A percentile compares a stretch with the other conserved stretches of the same genome.
phyloP scores from a whole-genome alignment of 1,140 invertebrate genomes.

The Drosophila bocqueti region DNA sequence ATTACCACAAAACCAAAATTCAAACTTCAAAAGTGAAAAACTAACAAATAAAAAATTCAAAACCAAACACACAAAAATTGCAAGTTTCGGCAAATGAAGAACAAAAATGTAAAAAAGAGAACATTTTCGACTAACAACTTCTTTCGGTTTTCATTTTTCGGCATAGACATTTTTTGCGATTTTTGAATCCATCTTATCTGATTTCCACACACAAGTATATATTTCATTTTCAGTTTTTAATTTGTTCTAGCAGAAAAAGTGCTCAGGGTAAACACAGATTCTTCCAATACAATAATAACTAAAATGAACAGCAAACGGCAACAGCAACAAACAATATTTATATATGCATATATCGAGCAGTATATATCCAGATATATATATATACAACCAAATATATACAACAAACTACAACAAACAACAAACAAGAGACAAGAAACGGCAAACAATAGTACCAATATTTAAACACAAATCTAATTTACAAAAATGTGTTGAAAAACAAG shows the following conservation, averaged over 20 bases:
- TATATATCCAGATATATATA: slow-evolving; percentile 53
- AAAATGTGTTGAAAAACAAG: slow-evolving; percentile 42
- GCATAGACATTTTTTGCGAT: slow-evolving; percentile 48
- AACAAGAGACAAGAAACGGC: slow-evolving; percentile 2
- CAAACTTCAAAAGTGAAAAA: slow-evolving; percentile 52
- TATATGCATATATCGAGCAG: slow-evolving; percentile 62
- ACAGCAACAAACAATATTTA: slow-evolving; percentile 67
- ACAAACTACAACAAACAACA: slow-evolving; percentile 53
- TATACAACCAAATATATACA: slow-evolving; percentile 57
- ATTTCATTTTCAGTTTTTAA: slow-evolving; percentile 47
- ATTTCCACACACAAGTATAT: neutral
- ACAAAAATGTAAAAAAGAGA: slow-evolving; percentile 11
- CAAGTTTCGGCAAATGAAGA: slow-evolving; percentile 71
- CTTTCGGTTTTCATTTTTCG: slow-evolving; percentile 65
- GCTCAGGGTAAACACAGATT: slow-evolving; percentile 83
- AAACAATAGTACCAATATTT: slow-evolving; percentile 76
- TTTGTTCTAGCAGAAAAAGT: slow-evolving; percentile 77
- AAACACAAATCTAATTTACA: slow-evolving; percentile 62
- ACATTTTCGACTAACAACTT: slow-evolving; percentile 37
- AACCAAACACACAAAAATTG: slow-evolving; percentile 37
- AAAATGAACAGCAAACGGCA: slow-evolving; percentile 44
- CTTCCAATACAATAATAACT: slow-evolving; percentile 81
- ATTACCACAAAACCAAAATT: slow-evolving; percentile 38
- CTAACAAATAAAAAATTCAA: neutral
- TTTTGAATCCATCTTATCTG: neutral